Percentiles rank a stretch among this genome's conserved stretches.
Evolutionary conservation across 2,797 vertebrate genomes (phyloP).

Genomic region (Sitta carolinensis): DNA sequence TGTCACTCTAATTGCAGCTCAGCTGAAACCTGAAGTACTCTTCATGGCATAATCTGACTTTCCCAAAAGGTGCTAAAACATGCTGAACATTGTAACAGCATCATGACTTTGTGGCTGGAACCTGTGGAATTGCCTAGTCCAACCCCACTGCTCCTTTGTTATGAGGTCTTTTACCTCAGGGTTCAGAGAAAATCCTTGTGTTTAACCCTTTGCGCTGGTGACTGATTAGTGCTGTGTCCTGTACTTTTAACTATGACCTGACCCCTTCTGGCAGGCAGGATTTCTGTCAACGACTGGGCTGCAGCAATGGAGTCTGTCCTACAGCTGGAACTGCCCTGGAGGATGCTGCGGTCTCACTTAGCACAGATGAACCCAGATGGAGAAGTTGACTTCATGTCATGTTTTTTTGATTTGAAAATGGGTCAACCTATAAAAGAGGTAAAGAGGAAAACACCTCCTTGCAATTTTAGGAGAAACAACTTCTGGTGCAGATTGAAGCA

Average conservation of each 20-base stretch:
- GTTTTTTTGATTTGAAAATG: constrained; percentile 86
- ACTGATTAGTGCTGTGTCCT: not conserved
- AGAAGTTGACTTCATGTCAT: constrained; percentile 86
- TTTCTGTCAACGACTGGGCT: constrained; percentile 88
- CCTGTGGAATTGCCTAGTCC: not conserved
- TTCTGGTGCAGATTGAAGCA: not conserved
- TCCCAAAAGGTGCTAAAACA: not conserved
- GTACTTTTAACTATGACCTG: not conserved
- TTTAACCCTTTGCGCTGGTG: not conserved
- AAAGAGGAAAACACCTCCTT: constrained; percentile 28
- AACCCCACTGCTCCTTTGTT: not conserved
- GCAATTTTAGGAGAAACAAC: not conserved
- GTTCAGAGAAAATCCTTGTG: not conserved
- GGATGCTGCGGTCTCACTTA: constrained; percentile 83
- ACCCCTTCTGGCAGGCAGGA: constrained; percentile 68
- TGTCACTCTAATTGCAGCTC: not conserved
- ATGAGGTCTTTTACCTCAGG: not conserved
- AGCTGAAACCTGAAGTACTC: not conserved
- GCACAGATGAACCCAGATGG: constrained; percentile 77
- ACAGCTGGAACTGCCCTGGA: constrained; percentile 91
- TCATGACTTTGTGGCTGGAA: not conserved
- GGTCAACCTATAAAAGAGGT: constrained; percentile 83
- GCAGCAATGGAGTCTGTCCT: constrained; percentile 84
- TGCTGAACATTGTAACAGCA: not conserved
- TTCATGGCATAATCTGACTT: not conserved